Evolutionary conservation across 2,797 vertebrate genomes (phyloP).

Genomic region (Denticeps clupeoides): DNA sequence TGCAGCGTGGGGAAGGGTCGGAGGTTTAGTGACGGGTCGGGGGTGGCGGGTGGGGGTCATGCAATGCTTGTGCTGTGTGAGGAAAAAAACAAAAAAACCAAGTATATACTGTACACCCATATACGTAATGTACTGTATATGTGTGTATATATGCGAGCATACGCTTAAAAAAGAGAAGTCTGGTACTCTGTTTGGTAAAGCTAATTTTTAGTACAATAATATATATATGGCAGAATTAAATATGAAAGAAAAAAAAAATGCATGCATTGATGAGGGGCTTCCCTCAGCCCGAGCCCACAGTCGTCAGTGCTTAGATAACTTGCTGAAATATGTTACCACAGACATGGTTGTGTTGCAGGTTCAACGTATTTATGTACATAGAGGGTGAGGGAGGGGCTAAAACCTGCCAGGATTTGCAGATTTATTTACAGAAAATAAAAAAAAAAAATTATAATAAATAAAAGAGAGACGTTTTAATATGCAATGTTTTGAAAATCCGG

Average conservation of each 20-base stretch:
- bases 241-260: conserved; percentile 51
- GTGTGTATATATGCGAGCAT: conserved; percentile 20
- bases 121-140: conserved; percentile 19
- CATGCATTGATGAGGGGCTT: conserved; percentile 56
- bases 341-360: conserved; percentile 87
- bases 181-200: conserved; percentile 89
- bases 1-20: conserved; percentile 11
- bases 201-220: conserved; percentile 78
- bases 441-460: conserved; percentile 1
- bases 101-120: conserved; percentile 29
- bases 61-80: conserved; percentile 78
- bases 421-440: conserved; percentile 57
- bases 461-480: conserved; percentile 63
- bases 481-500: conserved; percentile 60
- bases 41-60: conserved; percentile 45
- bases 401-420: conserved; percentile 62
- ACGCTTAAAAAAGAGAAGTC: conserved; percentile 62
- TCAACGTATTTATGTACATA: conserved; percentile 90
- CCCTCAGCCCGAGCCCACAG: conserved; percentile 35
- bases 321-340: conserved; percentile 73
- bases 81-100: conserved; percentile 42
- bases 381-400: conserved; percentile 49
- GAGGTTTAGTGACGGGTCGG: conserved; percentile 1
- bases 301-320: conserved; percentile 34
- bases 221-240: conserved; percentile 54